Conservation (phyloP, 1,140 invertebrate genomes). For the Drosophila rhopaloa region DNA sequence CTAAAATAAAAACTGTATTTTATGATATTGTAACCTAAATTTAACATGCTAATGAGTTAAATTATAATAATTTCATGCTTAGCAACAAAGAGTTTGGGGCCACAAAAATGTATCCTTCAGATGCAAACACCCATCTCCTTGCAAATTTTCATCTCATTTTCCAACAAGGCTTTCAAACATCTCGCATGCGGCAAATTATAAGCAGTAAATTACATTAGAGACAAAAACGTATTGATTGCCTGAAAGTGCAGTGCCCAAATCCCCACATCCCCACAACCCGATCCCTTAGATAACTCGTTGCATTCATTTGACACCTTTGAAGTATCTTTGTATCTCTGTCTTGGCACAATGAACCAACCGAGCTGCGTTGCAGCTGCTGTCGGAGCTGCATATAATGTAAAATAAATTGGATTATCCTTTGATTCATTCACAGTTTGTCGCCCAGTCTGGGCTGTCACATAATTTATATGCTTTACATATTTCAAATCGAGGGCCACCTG, state of each 20-base stretch:
- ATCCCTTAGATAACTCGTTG: conserved; percentile 7
- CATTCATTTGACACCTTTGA: conserved; percentile 71
- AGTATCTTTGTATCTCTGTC: conserved; percentile 64
- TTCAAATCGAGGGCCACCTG: conserved; percentile 64
- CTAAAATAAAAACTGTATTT: no score
- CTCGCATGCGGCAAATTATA: conserved; percentile 52
- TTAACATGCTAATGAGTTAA: neutral
- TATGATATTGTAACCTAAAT: neutral
- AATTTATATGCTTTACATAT: conserved; percentile 83
- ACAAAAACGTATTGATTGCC: conserved; percentile 82
- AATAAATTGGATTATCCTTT: conserved; percentile 84
- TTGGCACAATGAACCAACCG: conserved; percentile 52
- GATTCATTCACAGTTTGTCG: conserved; percentile 83
- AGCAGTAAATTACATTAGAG: conserved; percentile 79
- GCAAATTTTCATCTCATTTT: conserved; percentile 24
- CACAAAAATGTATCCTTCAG: neutral
- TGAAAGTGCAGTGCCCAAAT: conserved; percentile 41
- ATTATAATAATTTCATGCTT: neutral
- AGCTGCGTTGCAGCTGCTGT: conserved; percentile 35
- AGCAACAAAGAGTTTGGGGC: neutral
- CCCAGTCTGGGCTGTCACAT: conserved; percentile 65
- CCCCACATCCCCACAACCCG: neutral
- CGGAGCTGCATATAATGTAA: conserved; percentile 61
- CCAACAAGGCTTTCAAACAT: conserved; percentile 11
- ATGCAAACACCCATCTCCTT: neutral